These are phyloP conservation scores for Malurus splendens DNA, from an alignment of 2,797 vertebrate genomes.

Conservation along the genomic window DNA sequence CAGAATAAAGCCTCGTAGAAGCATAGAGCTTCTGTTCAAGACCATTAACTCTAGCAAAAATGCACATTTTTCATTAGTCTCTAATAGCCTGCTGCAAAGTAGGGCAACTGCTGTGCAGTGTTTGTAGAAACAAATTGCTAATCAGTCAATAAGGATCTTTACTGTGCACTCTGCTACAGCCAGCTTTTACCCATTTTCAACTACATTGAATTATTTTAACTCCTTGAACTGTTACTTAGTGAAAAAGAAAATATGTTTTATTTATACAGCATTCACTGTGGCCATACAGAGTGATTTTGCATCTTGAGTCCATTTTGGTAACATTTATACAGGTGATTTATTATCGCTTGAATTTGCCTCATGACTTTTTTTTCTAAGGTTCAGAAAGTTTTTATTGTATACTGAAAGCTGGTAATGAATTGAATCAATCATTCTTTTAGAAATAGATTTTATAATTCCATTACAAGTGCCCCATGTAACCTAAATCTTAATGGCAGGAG, in stretches of 20 bases:
- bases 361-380: neutral
- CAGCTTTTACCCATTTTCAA: slow-evolving; percentile 61
- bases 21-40: slow-evolving; percentile 39
- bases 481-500: slow-evolving; percentile 29
- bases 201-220: slow-evolving; percentile 53
- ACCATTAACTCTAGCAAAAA: slow-evolving; percentile 68
- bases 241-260: slow-evolving; percentile 54
- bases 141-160: slow-evolving; percentile 62
- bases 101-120: slow-evolving; percentile 61
- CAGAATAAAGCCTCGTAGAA: slow-evolving; percentile 9
- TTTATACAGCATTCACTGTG: slow-evolving; percentile 38
- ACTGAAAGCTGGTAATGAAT: slow-evolving; percentile 12
- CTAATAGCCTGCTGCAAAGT: slow-evolving; percentile 54
- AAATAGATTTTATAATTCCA: slow-evolving; percentile 44
- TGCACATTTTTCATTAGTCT: slow-evolving; percentile 67
- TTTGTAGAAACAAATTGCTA: slow-evolving; percentile 68
- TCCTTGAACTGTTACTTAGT: slow-evolving; percentile 44
- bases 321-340: slow-evolving; percentile 19
- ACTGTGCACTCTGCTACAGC: neutral
- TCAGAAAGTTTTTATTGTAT: slow-evolving; percentile 10
- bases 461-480: neutral
- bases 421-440: slow-evolving; percentile 25
- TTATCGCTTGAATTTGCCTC: neutral
- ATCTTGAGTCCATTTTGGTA: neutral
- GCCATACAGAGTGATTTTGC: neutral